A percentile compares a stretch with the other conserved stretches of the same genome.
These are phyloP conservation scores for Tyto alba DNA, from an alignment of 2,113 vertebrate species.

Conservation along the genomic window DNA sequence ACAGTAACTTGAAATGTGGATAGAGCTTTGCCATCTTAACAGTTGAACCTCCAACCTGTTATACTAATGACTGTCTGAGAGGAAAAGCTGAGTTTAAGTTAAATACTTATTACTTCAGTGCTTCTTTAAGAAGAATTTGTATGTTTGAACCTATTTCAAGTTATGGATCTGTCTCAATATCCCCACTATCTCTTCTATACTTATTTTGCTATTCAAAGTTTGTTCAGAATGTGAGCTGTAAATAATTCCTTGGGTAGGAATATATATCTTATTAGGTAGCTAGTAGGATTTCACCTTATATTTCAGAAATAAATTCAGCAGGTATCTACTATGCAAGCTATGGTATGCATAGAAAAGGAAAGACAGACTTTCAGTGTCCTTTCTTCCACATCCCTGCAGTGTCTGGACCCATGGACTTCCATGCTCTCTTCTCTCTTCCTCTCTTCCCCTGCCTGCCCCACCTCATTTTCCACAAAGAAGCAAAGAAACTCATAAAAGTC, in stretches of 20 bases:
- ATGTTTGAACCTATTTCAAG: neutral
- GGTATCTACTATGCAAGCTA: neutral
- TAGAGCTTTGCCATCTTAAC: neutral
- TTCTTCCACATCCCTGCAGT: neutral
- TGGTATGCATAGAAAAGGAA: neutral
- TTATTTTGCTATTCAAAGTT: neutral
- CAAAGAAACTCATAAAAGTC: neutral
- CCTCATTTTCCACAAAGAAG: neutral
- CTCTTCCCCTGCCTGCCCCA: neutral
- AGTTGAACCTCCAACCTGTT: neutral
- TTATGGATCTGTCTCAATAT: neutral
- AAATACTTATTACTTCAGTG: neutral
- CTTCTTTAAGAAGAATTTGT: neutral
- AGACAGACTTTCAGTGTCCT: neutral
- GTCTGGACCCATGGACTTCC: neutral
- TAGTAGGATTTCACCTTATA: neutral
- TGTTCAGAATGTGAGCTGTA: neutral
- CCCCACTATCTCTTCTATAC: neutral
- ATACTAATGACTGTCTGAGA: neutral
- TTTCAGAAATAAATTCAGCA: neutral
- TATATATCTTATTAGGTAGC: neutral
- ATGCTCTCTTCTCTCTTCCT: neutral
- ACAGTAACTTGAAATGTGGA: neutral
- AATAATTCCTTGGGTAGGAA: neutral
- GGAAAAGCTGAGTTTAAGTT: neutral